Base-by-base conservation (phyloP, 2,888 invertebrate species). In the Metacarcinus magister region DNA sequence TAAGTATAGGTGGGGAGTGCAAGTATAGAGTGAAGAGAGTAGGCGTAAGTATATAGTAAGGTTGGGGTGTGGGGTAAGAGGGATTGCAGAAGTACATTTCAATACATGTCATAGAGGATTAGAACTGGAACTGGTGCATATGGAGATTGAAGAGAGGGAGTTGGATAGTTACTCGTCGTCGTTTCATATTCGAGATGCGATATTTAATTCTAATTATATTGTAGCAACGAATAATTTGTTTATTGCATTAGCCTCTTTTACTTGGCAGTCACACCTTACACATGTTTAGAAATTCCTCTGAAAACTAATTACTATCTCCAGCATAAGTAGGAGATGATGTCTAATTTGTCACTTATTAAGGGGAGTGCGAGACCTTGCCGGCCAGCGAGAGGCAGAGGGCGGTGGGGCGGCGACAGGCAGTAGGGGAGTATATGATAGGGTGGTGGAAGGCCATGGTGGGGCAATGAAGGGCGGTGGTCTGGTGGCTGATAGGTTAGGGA, bases 301-400 rank as follows among this genome's bases (percentile, higher is more conserved):
- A 82, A 82, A 82, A 82, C 32, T 82, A 82, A 82, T 82, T 82
- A 82, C 75, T 28, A 28, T 28, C 28, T 82, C 75, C 75, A n/a
- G n/a, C 75, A 10, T 82, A 82, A 82, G 75, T 28, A 82, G 75
- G 28, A 82, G 75, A 82, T 82, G 75, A 82, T 28, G 75, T n/a
- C 75, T 82, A 82, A 82, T 82, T 82, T 28, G n/a, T 82, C 75
- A 46, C 5, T 90, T 43, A 43, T 90, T 46, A 43, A 13, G 13
- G 39, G 90, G 46, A 32, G 90, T 32, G 90, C 10, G 90, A 39
- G 90, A 16, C n/a, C 44, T 10, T 2, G 28, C n/a, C 75, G 8
- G 75, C 8, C 32, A 82, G 75, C 28, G n/a, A n/a, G 75, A 28
- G 32, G 8, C 23, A 23, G 60, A 4, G 23, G 19, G 60, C 23